phyloP scores from a whole-genome alignment of 1,140 invertebrate genomes.

The Drosophila teissieri region DNA sequence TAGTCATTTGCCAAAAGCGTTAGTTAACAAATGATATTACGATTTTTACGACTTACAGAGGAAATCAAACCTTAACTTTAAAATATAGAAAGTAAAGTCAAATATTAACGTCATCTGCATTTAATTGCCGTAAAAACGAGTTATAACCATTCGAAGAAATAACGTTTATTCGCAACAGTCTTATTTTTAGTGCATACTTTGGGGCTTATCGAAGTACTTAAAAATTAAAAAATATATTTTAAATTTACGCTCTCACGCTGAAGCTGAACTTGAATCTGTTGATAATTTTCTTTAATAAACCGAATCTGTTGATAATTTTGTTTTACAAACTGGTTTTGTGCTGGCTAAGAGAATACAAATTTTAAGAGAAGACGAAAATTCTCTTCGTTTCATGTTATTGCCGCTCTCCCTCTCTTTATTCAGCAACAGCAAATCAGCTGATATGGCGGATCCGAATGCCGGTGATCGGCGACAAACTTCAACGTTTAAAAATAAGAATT shows the following conservation, averaged over 20 bases:
- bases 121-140: neutral
- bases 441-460: constrained; percentile 8
- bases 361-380: no score
- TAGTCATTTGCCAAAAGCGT: no score
- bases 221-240: constrained; percentile 11
- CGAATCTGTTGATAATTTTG: neutral
- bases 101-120: no score
- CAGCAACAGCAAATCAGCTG: constrained; percentile 19
- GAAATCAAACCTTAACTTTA: no score
- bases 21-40: no score
- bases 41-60: no score
- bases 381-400: no score
- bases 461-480: constrained; percentile 30
- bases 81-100: no score
- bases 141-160: neutral
- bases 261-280: constrained; percentile 11
- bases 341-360: no score
- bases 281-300: neutral
- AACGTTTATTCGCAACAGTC: neutral
- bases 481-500: constrained; percentile 38
- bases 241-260: constrained; percentile 35
- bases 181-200: constrained; percentile 49
- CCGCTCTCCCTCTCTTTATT: no score
- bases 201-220: constrained; percentile 10
- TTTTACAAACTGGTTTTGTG: constrained; percentile 16